Conservation (phyloP, 2,113 vertebrate species). For the Fregetta grallaria region DNA sequence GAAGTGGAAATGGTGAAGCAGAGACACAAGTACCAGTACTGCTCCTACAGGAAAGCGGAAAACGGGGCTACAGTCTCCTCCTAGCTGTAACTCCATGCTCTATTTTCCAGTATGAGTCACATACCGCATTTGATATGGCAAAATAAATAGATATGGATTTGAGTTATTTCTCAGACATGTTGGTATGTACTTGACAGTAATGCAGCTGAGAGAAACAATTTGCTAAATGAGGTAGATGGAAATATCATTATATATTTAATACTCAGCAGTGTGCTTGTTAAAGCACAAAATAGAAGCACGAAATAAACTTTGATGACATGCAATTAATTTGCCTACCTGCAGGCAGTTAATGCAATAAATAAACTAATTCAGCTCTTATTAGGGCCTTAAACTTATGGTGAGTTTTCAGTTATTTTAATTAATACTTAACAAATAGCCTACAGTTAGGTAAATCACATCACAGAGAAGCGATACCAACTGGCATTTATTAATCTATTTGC, state of each 20-base stretch:
- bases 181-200: neutral
- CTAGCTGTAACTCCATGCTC: neutral
- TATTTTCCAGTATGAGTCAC: neutral
- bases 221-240: neutral
- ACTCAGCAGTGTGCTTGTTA: neutral
- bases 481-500: constrained; percentile 18
- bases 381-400: neutral
- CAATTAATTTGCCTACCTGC: constrained; percentile 20
- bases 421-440: constrained; percentile 37
- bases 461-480: neutral
- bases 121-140: neutral
- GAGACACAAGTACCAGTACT: neutral
- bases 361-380: constrained; percentile 31
- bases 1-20: neutral
- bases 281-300: neutral
- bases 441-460: constrained; percentile 3
- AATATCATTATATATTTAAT: neutral
- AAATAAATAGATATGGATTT: neutral
- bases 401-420: constrained; percentile 40
- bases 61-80: neutral
- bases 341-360: constrained; percentile 27
- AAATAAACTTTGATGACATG: constrained; percentile 19
- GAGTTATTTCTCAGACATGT: neutral
- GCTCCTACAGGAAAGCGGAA: neutral
- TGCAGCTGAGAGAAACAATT: neutral